These are phyloP conservation scores for Leptopilina syphax DNA, from an alignment of 2,888 invertebrate species.

Conservation along the genomic window DNA sequence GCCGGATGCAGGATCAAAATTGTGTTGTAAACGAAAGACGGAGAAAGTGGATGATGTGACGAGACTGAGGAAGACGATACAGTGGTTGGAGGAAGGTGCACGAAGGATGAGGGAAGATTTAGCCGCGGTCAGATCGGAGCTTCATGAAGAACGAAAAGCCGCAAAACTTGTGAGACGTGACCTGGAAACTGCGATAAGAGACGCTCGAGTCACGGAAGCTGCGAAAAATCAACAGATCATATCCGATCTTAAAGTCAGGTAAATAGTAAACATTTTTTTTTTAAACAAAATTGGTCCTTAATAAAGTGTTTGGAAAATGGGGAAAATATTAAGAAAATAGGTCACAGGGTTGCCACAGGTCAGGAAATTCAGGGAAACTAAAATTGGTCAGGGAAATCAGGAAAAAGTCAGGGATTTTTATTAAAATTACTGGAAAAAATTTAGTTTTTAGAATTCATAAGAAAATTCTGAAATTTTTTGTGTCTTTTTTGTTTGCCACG, in stretches of 20 bases:
- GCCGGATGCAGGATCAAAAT: conserved; percentile 9
- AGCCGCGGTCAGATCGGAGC: conserved; percentile 64
- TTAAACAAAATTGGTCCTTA: too few relatives aligned
- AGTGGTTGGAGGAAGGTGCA: conserved; percentile 69
- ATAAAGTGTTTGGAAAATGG: too few relatives aligned
- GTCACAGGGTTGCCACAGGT: too few relatives aligned
- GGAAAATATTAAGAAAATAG: too few relatives aligned
- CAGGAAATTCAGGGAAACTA: too few relatives aligned
- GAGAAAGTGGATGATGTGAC: conserved; percentile 57
- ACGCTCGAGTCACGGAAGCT: conserved; percentile 63
- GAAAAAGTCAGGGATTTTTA: too few relatives aligned
- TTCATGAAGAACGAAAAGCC: conserved; percentile 67
- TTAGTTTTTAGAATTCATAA: too few relatives aligned
- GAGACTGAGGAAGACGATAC: conserved; percentile 67
- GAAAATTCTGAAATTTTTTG: too few relatives aligned
- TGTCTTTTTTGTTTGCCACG: too few relatives aligned
- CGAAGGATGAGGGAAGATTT: conserved; percentile 67
- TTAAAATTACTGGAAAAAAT: too few relatives aligned
- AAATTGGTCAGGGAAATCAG: too few relatives aligned
- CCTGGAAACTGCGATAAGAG: conserved; percentile 62
- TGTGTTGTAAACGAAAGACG: background rate
- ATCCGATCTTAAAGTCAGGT: conserved; percentile 65
- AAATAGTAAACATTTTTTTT: background rate
- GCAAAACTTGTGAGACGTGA: conserved; percentile 64
- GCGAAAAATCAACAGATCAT: conserved; percentile 65